Percentiles rank a stretch among this genome's conserved stretches.
Conservation (phyloP, 2,113 vertebrate species). For the Phalacrocorax carbo region DNA sequence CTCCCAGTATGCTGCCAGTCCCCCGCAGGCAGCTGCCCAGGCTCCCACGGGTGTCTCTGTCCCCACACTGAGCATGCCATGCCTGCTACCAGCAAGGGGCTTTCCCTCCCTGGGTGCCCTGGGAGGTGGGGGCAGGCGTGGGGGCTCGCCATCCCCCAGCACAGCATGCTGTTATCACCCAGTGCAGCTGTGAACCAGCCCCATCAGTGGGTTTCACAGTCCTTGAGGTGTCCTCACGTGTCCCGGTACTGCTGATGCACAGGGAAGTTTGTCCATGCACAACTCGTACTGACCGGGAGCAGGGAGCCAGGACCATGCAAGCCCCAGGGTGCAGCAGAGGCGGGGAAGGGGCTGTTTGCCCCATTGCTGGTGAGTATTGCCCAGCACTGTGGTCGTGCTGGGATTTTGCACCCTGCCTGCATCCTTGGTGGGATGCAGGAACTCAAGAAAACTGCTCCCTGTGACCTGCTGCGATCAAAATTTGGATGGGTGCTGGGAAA, state of each 20-base stretch:
- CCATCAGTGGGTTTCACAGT: background rate
- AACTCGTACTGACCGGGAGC: background rate
- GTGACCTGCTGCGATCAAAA: background rate
- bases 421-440: background rate
- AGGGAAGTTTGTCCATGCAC: background rate
- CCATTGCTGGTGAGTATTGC: background rate
- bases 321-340: background rate
- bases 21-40: background rate
- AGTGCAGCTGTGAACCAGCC: background rate
- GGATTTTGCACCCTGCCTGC: background rate
- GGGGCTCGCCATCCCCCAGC: background rate
- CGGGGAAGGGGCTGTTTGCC: background rate
- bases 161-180: background rate
- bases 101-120: background rate
- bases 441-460: background rate
- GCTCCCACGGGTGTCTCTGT: background rate
- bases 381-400: background rate
- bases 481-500: background rate
- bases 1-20: background rate
- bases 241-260: background rate
- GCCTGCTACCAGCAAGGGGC: background rate
- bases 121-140: rapidly evolving
- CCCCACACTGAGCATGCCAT: rapidly evolving
- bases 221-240: slow-evolving; percentile 45
- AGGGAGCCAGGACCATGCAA: background rate